Conservation (phyloP, 1,140 invertebrate genomes). For the Pachypeltis micranthus region DNA sequence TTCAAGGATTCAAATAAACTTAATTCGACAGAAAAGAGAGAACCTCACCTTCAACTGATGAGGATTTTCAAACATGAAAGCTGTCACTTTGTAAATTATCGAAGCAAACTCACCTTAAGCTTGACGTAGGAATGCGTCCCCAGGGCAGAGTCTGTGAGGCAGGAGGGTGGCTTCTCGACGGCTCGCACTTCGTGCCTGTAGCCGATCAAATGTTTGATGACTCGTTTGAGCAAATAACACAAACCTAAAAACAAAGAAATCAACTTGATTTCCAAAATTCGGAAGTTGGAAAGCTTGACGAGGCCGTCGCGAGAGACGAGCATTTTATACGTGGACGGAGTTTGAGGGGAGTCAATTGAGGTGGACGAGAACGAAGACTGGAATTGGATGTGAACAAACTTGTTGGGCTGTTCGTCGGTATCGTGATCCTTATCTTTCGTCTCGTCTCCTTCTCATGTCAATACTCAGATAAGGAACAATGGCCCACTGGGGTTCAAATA, state of each 20-base stretch:
- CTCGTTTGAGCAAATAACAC: constrained; percentile 39
- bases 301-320: no score
- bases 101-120: constrained; percentile 45
- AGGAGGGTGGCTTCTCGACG: constrained; percentile 46
- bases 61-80: not conserved
- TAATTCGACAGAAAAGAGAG: not conserved
- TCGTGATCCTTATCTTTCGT: no score
- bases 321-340: no score
- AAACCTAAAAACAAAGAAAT: constrained; percentile 34
- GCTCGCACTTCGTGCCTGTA: constrained; percentile 36
- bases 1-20: not conserved
- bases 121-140: constrained; percentile 53
- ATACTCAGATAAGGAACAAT: no score
- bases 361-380: no score
- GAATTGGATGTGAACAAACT: no score
- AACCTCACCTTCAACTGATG: not conserved
- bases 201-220: constrained; percentile 41
- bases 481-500: no score
- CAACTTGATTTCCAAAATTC: constrained; percentile 10
- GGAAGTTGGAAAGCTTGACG: constrained; percentile 4
- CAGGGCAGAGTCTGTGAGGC: constrained; percentile 43
- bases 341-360: no score
- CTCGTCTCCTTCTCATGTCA: no score
- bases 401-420: no score
- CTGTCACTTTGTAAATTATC: constrained; percentile 15